Base-by-base conservation (phyloP, 2,888 invertebrate species). In the Netelia inedita region DNA sequence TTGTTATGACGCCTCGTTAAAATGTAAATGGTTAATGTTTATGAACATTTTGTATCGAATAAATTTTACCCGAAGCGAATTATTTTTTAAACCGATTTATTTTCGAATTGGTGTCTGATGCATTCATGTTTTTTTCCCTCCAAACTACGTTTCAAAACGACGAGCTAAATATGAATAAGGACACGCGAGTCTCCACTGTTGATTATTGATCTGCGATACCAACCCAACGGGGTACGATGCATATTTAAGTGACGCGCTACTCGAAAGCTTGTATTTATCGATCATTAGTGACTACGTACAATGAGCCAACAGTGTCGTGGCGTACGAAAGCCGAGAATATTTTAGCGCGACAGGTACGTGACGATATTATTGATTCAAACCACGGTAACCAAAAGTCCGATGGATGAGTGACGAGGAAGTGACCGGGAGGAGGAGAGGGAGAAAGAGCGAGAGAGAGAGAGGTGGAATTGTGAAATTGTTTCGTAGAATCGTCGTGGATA, bases 281-380 rank as follows among this genome's bases (percentile, higher is more conserved):
- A 71, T 50, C 69, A 55, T 71, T 35, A 55, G 55, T 16, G 55
- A 35, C 16, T 16, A 55, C 69, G 69, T n/a, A 71, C 35, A 55
- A 71, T 55, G 50, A 68, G 19, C 50, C 68, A 68, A 68, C 50
- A 68, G 46, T 66, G 59, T 66, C 50, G 46, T 21, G 21, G 10
- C 50, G 14, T 21, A 68, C 50, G 50, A 14, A 68, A n/a, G 14
- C 35, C 68, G 21, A 23, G 68, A 68, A 50, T 68, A 21, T 68
- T 68, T 66, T 10, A 41, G 46, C 46, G 46, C 10, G 10, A 46
- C 14, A 46, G 14, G 14, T 46, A 46, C 46, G 11, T 46, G 46
- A 14, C 14, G 11, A 14, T 63, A 63, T 28, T 63, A 63, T 63
- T 63, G 63, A 63, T 63, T 63, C 57, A 9, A 63, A 23, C n/a